Conservation (phyloP, 2,113 vertebrate genomes). For the Sorex araneus region DNA sequence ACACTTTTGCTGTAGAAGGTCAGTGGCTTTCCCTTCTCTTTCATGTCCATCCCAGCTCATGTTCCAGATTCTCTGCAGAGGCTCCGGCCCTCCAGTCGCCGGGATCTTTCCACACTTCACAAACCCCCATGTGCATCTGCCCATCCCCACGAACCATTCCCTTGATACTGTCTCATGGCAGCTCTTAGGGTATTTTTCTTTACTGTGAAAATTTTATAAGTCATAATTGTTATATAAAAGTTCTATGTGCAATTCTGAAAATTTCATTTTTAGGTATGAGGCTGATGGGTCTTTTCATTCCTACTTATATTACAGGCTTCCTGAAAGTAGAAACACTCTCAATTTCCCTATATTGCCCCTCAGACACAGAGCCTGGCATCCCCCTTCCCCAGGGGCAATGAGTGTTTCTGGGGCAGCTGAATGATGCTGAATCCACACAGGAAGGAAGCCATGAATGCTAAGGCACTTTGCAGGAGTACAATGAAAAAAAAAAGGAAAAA, state of each 20-base stretch:
- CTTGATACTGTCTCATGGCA: too few relatives aligned
- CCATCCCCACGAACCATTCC: too few relatives aligned
- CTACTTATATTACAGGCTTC: neutral
- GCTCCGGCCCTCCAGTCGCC: neutral
- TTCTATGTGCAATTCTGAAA: neutral
- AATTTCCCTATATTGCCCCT: neutral
- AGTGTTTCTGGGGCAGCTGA: too few relatives aligned
- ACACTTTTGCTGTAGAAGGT: neutral
- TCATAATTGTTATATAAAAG: neutral
- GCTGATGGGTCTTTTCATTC: neutral
- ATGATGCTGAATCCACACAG: neutral
- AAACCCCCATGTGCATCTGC: too few relatives aligned
- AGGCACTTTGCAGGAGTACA: neutral
- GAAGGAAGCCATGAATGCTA: neutral
- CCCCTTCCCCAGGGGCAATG: neutral
- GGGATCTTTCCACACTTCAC: neutral
- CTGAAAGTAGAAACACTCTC: neutral
- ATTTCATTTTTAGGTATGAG: slow-evolving; percentile 55
- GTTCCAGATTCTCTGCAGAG: neutral
- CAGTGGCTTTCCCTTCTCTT: too few relatives aligned
- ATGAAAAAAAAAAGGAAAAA: neutral
- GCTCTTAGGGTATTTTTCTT: neutral
- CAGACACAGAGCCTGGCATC: neutral
- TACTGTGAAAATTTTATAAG: slow-evolving; percentile 1
- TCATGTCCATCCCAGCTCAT: neutral